Evolutionary conservation across 2,797 vertebrate species (phyloP), one percentile per base, ranked within the genome.

Genomic region (Labroides dimidiatus): DNA sequence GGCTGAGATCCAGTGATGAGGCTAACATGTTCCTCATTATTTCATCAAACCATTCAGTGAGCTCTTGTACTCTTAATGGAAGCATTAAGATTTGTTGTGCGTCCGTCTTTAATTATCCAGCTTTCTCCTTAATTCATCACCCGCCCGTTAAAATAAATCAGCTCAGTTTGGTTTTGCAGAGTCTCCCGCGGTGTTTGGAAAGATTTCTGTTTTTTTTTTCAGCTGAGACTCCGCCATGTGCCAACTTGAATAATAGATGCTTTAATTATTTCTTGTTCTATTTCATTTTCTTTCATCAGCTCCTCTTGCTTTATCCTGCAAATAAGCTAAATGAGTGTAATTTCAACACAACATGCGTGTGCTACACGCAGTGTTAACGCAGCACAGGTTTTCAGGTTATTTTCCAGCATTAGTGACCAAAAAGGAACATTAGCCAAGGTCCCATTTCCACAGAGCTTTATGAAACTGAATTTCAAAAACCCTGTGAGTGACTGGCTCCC

Each of bases 391-490:
- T 44, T 7, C 30, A 49, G 42, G 20, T 49, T 33, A 33, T 58
- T 69, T 53, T 21, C 45, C 14, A 11, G 33, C 47, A 33, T 58
- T 82, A 37, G 62, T 69, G 47, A 52, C 60, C 27, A 49, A 62
- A 78, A 58, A 37, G 11, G 16, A 19, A 12, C 49, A 47, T 69
- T 60, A 76, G 47, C 42, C 44, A 56, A 72, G 66, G 53, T 55
- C 24, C 24, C 41, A 23, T 66, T 70, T 81, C 24, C 36, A 49
- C 39, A 19, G 36, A 14, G 6, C 66, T 78, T 42, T 13, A 14
- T 59, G 53, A 60, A 69, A 73, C 21, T 63, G 6, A 51, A 67
- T 78, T 75, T 81, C 20, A 71, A 30, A 75, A 45, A 17, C 27
- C 30, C 9, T 24, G 30, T 14, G 17, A 37, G 30, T 4, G 43